Evolutionary conservation across 2,797 vertebrate species (phyloP), one percentile per base, ranked within the genome.

Genomic region (Mormyrops boulengeri): DNA sequence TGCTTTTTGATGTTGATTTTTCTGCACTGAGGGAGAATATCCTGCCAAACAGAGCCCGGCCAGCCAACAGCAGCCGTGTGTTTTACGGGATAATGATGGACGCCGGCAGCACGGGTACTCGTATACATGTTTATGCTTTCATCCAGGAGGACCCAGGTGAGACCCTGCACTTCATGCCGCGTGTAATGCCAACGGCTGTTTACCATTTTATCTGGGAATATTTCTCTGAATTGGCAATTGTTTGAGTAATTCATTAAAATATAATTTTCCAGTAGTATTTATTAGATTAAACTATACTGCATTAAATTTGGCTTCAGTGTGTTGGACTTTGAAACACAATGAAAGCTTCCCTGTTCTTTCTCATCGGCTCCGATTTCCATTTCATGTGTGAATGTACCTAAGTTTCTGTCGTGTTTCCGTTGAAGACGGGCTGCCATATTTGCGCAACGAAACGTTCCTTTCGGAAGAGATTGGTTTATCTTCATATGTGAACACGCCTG

Each of bases 41-140:
- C 90, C 94, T 96, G 0, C 94, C 95, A 26, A 93, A 95, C 17
- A 94, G 97, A 3, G 92, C 92, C 92, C 97, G 97, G 2, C 96
- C 97, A 0, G 90, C 97, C 19, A 97, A 97, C 92, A 93, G 95
- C 94, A 97, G 95, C 92, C 93, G 93, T 89, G 96, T 96, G 91
- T 97, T 97, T 94, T 98, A 99, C 69, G 96, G 97, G 2, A 97
- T 99, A 93, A 98, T 99, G 97, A 99, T 99, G 92, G 99, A 99
- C 0, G 98, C 98, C 0, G 99, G 99, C 92, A 99, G 98, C 95
- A 99, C 99, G 0, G 99, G 99, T 90, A 99, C 99, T 0, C 96
- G 98, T 41, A 97, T 99, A 93, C 99, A 99, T 34, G 95, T 99
- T 89, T 99, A 98, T 92, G 97, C 96, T 53, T 99, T 99, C 93